Base-by-base conservation (phyloP, 2,888 invertebrate species). In the Epicampocera succincta region DNA sequence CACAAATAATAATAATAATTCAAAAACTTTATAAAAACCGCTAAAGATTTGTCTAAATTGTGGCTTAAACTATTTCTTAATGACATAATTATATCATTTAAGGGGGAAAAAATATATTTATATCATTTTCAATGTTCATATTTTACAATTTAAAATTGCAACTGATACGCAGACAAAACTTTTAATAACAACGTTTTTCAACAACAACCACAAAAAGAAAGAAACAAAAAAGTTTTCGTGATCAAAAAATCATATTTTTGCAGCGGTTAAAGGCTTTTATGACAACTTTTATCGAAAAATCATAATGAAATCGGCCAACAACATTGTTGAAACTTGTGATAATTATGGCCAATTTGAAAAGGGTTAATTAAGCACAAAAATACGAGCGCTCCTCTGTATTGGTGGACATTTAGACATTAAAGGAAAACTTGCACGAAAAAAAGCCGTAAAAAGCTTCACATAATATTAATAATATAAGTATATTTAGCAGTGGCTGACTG, bases 341-440 rank as follows among this genome's bases (percentile, higher is more conserved):
- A 82, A 78, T 78, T 82, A 66, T 82, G 82, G 78, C 86, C 88
- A 88, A 88, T 89, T 88, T 88, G 87, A 87, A 87, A 87, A 89
- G 87, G 87, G 87, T 88, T 88, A 88, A 88, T 89, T 89, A 88
- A 89, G 86, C 77, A 52, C 76, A 69, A 21, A 29, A 48, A 29
- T 46, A 48, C 25, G 42, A 13, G 21, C 1, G 21, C 40, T 6
- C 11, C 5, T 33, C 8, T 12, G 19, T n/a, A 38, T 21, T 12
- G 8, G 21, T 0, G 25, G 21, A 25, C 52, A 58, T 71, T 65
- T 58, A 66, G n/a, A 40, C 66, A 33, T 46, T 46, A 80, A 46
- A 33, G 15, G 25, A 33, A 69, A 68, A 61, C 12, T 40, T 17
- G 40, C 33, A 11, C 6, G 13, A 17, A 60, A 69, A 25, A 72